Base-by-base conservation (phyloP, 1,140 invertebrate genomes). In the Papilio polytes region DNA sequence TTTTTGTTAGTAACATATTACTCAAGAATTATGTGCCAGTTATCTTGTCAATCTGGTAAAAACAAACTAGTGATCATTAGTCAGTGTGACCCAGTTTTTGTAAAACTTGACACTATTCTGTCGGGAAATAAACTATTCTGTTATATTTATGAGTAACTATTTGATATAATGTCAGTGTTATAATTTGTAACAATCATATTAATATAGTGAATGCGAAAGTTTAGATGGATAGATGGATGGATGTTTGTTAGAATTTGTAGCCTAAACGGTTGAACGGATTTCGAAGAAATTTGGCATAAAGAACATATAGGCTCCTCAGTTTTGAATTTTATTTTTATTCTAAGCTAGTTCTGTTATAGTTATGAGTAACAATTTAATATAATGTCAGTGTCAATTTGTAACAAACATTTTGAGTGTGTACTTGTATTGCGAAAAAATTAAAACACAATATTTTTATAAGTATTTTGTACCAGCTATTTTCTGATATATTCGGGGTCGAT, bases 1-100 rank as follows among this genome's bases (percentile, higher is more conserved):
- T 63, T 63, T 63, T 63, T 63, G 22, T 63, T 63, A 26, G 26
- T 2, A 26, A 22, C 59, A 63, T 63, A 63, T 63, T 63, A 26
- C 59, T 63, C 59, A 63, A 63, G 59, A 63, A 26, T 26, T 63
- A 18, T 26, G 20, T 26, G 59, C 10, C 20, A 26, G 9, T 63
- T 63, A 63, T 63, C 59, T 26, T 26, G 20, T 63, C 59, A 63
- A 63, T 63, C 59, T 18, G 9, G 59, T 63, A 63, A 26, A 63
- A 63, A 26, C 13, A 63, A 63, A 26, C 10, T 31, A 63, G 22
- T 15, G 13, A 63, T 63, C 59, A 31, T 63, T 63, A 63, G 59
- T 63, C 22, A 63, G 20, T 63, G 59, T 63, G 22, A 63, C 59
- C 59, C 2, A 63, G 59, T 63, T 31, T 63, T 63, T 63, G 59